Base-by-base conservation (phyloP, 2,888 invertebrate genomes). In the Seira musarum region DNA sequence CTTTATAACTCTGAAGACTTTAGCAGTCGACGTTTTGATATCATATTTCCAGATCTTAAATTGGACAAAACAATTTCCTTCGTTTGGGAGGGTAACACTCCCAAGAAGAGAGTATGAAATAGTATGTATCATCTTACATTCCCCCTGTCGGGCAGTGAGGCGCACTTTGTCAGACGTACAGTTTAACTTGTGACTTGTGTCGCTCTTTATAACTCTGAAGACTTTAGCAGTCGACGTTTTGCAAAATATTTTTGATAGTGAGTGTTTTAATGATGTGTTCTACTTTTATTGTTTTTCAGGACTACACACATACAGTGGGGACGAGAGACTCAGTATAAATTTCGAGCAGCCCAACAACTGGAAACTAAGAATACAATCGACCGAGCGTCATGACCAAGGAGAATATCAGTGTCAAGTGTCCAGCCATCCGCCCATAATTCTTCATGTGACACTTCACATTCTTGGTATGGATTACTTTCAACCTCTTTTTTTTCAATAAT, bases 381-480 rank as follows among this genome's bases (percentile, higher is more conserved):
- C 90, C 64, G 90, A 90, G 85, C 89, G 89, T 85, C 89, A 89
- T 93, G 89, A 89, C 81, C 87, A 87, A 60, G 89, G 88, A 0
- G 82, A 82, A 21, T 88, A 88, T 83, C 87, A 87, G 75, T 88
- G 88, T 75, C 87, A 87, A 81, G 86, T 88, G 53, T 87, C 87
- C 10, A 87, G 86, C 22, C 87, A 87, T 81, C 88, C 88, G 25
- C 87, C 88, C 30, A 84, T 85, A 63, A 86, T 87, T 46, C 83
- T 87, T 63, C 84, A 83, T 40, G 84, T 87, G 79, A 81, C 83
- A 74, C 85, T 87, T 66, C 83, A 79, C 57, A 85, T 87, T 61
- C 84, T 86, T 88, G 94, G 94, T 94, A 88, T 92, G 80, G 68
- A 15, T n/a, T n/a, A n/a, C n/a, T n/a, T n/a, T n/a, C n/a, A n/a